Evolutionary conservation across 2,888 invertebrate genomes (phyloP).

Genomic region (Hybos culiciformis): DNA sequence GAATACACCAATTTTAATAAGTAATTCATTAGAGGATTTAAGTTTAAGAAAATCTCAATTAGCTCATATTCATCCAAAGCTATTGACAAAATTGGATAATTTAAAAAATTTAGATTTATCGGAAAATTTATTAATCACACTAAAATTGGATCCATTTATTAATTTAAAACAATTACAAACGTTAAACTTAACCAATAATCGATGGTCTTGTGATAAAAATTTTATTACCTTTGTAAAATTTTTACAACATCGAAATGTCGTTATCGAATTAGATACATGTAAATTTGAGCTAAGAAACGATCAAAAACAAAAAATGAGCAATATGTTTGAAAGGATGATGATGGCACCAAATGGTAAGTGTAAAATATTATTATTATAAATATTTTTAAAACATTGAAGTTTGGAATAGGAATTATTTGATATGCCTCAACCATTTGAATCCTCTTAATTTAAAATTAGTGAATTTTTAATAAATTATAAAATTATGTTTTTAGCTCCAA

Average conservation of each 20-base stretch:
- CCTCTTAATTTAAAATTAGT: no score
- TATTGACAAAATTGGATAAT: slow-evolving; percentile 42
- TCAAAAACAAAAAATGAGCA: background rate
- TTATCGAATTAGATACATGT: slow-evolving; percentile 22
- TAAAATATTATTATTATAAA: no score
- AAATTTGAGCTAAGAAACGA: slow-evolving; percentile 10
- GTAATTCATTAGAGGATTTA: slow-evolving; percentile 41
- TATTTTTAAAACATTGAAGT: no score
- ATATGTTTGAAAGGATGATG: slow-evolving; percentile 26
- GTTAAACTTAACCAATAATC: slow-evolving; percentile 43
- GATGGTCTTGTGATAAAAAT: slow-evolving; percentile 41
- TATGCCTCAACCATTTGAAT: no score
- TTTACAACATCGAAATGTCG: slow-evolving; percentile 20
- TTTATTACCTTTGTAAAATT: slow-evolving; percentile 20
- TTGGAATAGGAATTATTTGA: no score
- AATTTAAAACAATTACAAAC: slow-evolving; percentile 38
- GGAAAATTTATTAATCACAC: slow-evolving; percentile 44
- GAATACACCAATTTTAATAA: slow-evolving; percentile 43
- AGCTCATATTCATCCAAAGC: slow-evolving; percentile 38
- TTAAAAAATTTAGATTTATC: slow-evolving; percentile 45
- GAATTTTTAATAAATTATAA: no score
- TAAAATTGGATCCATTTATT: slow-evolving; percentile 38
- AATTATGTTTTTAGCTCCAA: no score
- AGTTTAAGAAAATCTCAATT: slow-evolving; percentile 47
- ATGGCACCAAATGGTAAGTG: slow-evolving; percentile 6